These are phyloP conservation scores for Papilio machaon DNA, from an alignment of 1,140 invertebrate genomes.

Conservation along the genomic window DNA sequence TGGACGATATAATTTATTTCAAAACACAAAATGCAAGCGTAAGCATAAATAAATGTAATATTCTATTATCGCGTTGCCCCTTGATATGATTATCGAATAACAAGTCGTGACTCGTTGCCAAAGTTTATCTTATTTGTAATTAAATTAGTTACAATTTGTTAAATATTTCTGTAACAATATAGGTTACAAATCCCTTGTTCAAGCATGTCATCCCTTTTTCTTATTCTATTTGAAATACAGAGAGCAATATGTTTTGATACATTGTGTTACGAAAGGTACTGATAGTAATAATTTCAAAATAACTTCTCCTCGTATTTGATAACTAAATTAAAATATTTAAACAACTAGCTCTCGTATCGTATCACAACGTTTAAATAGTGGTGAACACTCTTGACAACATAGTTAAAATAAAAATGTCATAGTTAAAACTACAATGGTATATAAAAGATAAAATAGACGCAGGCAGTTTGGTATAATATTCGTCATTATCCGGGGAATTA, in stretches of 20 bases:
- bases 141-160: background rate
- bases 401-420: background rate
- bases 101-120: background rate
- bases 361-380: no score
- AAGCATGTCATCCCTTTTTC: no score
- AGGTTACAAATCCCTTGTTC: no score
- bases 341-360: background rate
- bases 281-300: no score
- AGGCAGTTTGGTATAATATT: background rate
- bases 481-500: background rate
- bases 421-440: background rate
- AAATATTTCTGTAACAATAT: no score
- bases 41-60: background rate
- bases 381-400: slow-evolving; percentile 4
- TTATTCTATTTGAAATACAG: no score
- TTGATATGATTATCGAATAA: background rate
- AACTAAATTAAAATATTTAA: no score
- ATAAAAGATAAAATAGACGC: background rate
- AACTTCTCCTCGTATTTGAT: no score
- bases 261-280: no score
- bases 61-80: background rate
- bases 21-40: background rate
- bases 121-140: slow-evolving; percentile 5
- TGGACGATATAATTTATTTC: background rate
- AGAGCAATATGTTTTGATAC: no score